Conservation (phyloP, 2,797 vertebrate genomes). For the Lagorchestes hirsutus region DNA sequence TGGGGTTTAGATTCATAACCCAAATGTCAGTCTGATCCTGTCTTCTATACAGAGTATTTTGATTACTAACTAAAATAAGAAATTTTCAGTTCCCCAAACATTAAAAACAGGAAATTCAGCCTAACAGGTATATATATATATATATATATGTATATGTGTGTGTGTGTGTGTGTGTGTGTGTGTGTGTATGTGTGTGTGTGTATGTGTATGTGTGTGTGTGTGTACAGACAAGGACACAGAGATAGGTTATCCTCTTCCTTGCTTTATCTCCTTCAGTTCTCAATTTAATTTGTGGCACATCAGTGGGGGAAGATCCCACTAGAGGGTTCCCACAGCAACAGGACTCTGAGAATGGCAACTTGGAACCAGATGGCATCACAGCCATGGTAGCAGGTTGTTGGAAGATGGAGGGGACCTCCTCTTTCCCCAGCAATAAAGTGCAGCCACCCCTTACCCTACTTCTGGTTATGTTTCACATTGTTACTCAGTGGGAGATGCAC, state of each 20-base stretch:
- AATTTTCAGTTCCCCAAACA: background rate
- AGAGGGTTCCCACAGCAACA: background rate
- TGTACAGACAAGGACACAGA: background rate
- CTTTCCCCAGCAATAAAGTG: background rate
- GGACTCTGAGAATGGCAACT: background rate
- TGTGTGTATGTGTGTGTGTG: background rate
- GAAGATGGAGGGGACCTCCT: background rate
- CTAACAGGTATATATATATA: too few species aligned
- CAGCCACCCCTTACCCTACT: constrained; percentile 25
- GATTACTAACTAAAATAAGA: background rate
- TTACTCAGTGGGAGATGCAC: constrained; percentile 67
- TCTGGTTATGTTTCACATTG: constrained; percentile 47
- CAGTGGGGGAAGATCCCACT: background rate
- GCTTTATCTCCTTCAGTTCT: background rate
- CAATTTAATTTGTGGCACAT: background rate
- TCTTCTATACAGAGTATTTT: too few species aligned
- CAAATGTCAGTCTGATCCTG: background rate
- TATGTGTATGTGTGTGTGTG: too few species aligned
- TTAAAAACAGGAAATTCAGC: background rate
- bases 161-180: background rate
- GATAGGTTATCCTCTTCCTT: background rate
- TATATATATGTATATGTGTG: too few species aligned
- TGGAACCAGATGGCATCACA: background rate
- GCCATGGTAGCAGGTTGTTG: background rate
- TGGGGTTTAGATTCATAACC: background rate